phyloP scores from a whole-genome alignment of 2,888 invertebrate species.

The Melanargia galathea region DNA sequence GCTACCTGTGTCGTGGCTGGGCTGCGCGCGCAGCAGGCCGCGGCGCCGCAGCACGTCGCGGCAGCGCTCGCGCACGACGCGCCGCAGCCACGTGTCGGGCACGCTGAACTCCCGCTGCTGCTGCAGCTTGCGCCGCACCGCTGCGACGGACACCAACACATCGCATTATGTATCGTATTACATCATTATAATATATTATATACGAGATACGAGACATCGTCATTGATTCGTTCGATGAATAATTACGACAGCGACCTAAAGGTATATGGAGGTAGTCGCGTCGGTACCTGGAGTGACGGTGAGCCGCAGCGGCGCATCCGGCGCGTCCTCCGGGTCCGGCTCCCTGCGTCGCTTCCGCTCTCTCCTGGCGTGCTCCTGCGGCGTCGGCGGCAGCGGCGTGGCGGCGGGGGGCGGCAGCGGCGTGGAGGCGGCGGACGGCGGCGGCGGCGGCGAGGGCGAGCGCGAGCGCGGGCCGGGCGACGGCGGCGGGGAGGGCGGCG shows the following conservation, averaged over 20 bases:
- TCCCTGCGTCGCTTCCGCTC: conserved; percentile 53
- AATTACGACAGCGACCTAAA: no score
- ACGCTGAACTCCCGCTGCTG: conserved; percentile 49
- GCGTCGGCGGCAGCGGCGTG: conserved; percentile 33
- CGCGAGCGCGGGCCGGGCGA: conserved; percentile 41
- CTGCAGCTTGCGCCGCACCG: conserved; percentile 40
- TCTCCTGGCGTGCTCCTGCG: conserved; percentile 12
- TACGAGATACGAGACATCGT: no score
- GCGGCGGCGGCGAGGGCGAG: conserved; percentile 41
- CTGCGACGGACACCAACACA: conserved; percentile 39
- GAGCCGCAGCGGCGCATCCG: conserved; percentile 43
- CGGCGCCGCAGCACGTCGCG: conserved; percentile 45
- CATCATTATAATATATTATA: no score
- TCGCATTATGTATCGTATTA: no score
- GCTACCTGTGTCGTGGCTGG: neutral
- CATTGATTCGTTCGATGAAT: no score
- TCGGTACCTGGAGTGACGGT: conserved; percentile 37
- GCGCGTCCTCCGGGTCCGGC: conserved; percentile 42
- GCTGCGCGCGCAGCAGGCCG: conserved; percentile 29
- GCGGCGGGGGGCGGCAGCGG: conserved; percentile 25
- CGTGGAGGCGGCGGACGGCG: conserved; percentile 29
- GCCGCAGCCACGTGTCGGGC: conserved; percentile 46
- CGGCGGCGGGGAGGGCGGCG: conserved; percentile 46
- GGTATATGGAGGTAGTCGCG: no score
- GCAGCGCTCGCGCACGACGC: conserved; percentile 48